Conservation (phyloP, 2,888 invertebrate genomes). For the Cheiracanthium punctorium region DNA sequence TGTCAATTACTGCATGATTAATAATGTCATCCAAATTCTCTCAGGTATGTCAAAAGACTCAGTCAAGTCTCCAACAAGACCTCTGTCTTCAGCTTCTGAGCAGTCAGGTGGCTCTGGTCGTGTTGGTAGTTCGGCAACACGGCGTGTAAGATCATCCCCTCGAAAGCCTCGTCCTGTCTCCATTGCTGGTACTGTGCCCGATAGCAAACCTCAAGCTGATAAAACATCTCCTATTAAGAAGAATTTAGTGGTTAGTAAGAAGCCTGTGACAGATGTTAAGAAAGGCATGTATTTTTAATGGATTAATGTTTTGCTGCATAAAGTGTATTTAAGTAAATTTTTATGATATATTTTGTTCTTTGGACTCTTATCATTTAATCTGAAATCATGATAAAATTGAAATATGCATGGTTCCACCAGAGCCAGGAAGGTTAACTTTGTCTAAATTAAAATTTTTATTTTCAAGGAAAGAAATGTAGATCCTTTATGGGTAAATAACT, state of each 20-base stretch:
- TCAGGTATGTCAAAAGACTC: conserved; percentile 27
- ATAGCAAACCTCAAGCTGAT: conserved; percentile 20
- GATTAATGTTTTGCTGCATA: neutral
- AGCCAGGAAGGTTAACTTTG: no score
- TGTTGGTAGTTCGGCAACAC: conserved; percentile 73
- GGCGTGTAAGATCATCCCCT: conserved; percentile 77
- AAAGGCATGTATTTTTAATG: conserved; percentile 23
- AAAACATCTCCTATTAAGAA: conserved; percentile 31
- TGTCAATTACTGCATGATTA: no score
- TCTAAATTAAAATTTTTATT: no score
- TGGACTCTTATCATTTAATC: no score
- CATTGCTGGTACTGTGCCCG: conserved; percentile 66
- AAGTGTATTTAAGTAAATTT: neutral
- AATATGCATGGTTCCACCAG: no score
- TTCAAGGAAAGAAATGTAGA: no score
- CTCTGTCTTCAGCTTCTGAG: conserved; percentile 83
- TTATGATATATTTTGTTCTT: neutral
- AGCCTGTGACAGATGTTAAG: neutral
- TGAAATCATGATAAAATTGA: no score
- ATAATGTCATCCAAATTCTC: no score
- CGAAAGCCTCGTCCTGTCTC: conserved; percentile 65
- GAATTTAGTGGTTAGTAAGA: conserved; percentile 24
- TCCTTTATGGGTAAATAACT: no score
- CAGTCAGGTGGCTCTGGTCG: conserved; percentile 67
- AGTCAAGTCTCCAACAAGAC: conserved; percentile 82